Conservation (phyloP, 2,797 vertebrate genomes). For the Hydrolagus colliei region DNA sequence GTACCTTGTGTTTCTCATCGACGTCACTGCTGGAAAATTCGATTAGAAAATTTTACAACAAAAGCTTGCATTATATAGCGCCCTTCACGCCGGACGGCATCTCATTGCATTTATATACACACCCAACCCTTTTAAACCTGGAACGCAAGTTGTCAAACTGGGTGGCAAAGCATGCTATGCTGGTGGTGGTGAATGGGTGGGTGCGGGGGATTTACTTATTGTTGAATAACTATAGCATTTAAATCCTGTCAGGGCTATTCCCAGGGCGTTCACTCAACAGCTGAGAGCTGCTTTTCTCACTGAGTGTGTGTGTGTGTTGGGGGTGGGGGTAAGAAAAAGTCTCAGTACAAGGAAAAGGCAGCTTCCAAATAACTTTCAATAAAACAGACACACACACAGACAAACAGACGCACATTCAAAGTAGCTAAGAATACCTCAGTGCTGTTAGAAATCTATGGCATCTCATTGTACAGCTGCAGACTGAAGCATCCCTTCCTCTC, state of each 20-base stretch:
- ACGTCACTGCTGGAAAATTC: neutral
- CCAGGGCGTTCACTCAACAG: neutral
- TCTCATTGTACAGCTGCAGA: neutral
- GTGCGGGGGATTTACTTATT: neutral
- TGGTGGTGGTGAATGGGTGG: neutral
- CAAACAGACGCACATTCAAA: neutral
- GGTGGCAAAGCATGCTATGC: constrained; percentile 2
- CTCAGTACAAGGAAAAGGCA: neutral
- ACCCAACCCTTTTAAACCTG: neutral
- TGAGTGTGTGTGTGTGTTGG: too few relatives aligned
- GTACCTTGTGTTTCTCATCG: neutral
- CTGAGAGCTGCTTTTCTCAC: neutral
- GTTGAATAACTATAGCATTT: neutral
- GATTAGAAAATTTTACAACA: neutral
- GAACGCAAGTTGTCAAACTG: constrained; percentile 13
- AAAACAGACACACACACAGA: neutral
- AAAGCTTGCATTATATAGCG: too few relatives aligned
- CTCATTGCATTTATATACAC: neutral
- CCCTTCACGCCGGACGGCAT: too few relatives aligned
- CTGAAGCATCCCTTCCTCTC: neutral
- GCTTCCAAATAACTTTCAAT: neutral
- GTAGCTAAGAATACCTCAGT: neutral
- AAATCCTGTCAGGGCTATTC: neutral
- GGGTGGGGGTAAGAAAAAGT: neutral
- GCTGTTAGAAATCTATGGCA: neutral